A percentile compares a stretch with the other conserved stretches of the same genome.
Conservation (phyloP, 1,140 invertebrate genomes). For the Drosophila willistoni region DNA sequence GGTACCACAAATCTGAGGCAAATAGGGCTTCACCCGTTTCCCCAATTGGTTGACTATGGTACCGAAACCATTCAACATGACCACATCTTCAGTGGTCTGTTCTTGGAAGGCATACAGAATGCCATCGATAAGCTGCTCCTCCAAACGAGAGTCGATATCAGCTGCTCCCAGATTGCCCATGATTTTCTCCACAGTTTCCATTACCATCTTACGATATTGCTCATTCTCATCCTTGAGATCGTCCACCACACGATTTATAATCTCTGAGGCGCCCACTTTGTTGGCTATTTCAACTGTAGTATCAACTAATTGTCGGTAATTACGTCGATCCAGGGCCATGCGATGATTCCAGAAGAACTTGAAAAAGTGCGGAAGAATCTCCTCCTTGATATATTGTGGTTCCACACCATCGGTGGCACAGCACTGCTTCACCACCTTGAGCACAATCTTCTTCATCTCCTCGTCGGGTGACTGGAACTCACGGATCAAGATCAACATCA, state of each 20-base stretch:
- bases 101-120: constrained; percentile 99
- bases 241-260: constrained; percentile 98
- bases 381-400: constrained; percentile 99
- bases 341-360: constrained; percentile 99
- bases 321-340: constrained; percentile 98
- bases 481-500: constrained; percentile 99
- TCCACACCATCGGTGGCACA: constrained; percentile 99
- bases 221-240: constrained; percentile 99
- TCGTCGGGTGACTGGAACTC: constrained; percentile 99
- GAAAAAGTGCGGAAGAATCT: constrained; percentile 99
- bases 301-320: constrained; percentile 98
- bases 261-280: constrained; percentile 99
- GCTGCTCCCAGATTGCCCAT: constrained; percentile 98
- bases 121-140: constrained; percentile 99
- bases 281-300: constrained; percentile 99
- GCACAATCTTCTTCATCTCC: constrained; percentile 99
- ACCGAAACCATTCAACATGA: constrained; percentile 99
- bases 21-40: constrained; percentile 98
- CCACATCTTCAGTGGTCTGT: constrained; percentile 99
- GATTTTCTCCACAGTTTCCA: constrained; percentile 99
- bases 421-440: constrained; percentile 99
- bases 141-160: constrained; percentile 98
- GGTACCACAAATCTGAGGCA: constrained; percentile 99
- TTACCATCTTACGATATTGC: constrained; percentile 99
- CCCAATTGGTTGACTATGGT: constrained; percentile 99